Percentiles rank a stretch among this genome's conserved stretches.
phyloP scores from a whole-genome alignment of 2,888 invertebrate species.

The Anthophora plumipes region DNA sequence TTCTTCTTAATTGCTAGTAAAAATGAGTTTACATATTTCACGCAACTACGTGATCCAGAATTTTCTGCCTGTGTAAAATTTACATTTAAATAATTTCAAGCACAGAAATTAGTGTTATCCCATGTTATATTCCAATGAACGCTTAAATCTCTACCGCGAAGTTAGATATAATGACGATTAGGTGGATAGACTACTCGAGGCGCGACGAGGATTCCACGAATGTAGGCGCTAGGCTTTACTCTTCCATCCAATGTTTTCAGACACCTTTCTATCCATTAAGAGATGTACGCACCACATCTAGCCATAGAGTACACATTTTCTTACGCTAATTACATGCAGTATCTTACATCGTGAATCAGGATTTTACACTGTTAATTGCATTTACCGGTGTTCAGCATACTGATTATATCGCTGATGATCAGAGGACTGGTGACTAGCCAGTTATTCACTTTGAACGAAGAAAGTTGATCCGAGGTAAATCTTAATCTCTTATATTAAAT shows the following conservation, averaged over 20 bases:
- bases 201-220: slow-evolving; percentile 51
- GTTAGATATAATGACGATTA: slow-evolving; percentile 67
- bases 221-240: slow-evolving; percentile 37
- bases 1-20: no score
- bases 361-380: slow-evolving; percentile 19
- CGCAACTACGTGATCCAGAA: no score
- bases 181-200: slow-evolving; percentile 55
- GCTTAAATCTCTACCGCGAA: slow-evolving; percentile 55
- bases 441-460: slow-evolving; percentile 4
- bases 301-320: slow-evolving; percentile 26
- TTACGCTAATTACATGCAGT: slow-evolving; percentile 36
- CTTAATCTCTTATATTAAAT: not conserved
- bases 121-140: slow-evolving; percentile 11
- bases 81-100: no score
- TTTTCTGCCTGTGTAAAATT: no score
- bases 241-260: slow-evolving; percentile 3
- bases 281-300: not conserved
- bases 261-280: slow-evolving; percentile 12
- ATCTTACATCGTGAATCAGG: slow-evolving; percentile 37
- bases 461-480: slow-evolving; percentile 6
- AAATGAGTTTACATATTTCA: no score
- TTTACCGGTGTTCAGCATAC: slow-evolving; percentile 17
- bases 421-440: slow-evolving; percentile 7
- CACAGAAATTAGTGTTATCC: no score
- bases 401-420: slow-evolving; percentile 16